Evolutionary conservation across 2,797 vertebrate genomes (phyloP).

Genomic region (Simalia tracyae): DNA sequence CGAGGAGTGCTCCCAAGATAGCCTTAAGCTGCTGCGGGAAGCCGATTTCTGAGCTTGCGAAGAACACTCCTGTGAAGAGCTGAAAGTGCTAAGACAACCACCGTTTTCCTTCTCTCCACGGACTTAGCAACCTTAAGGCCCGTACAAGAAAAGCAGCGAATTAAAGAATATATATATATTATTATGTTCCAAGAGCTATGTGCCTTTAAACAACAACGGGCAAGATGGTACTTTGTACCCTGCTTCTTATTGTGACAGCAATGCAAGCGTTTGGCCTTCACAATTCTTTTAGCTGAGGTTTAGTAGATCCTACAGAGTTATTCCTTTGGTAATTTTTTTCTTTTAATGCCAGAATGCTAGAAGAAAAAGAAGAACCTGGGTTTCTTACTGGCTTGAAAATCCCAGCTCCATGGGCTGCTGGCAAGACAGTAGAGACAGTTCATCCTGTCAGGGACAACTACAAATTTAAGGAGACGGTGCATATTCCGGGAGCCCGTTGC

Average conservation of each 20-base stretch:
- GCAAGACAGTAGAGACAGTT: constrained; percentile 96
- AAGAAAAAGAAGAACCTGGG: constrained; percentile 95
- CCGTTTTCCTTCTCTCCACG: neutral
- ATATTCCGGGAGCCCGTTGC: constrained; percentile 96
- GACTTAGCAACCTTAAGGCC: neutral
- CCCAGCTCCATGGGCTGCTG: constrained; percentile 97
- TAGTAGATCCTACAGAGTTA: neutral
- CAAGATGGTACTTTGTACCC: neutral
- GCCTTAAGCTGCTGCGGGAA: constrained; percentile 6
- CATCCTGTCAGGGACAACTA: constrained; percentile 98
- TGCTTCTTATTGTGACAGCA: neutral
- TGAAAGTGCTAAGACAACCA: constrained; percentile 8
- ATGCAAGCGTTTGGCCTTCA: neutral
- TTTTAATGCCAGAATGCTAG: constrained; percentile 84
- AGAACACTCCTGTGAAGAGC: neutral
- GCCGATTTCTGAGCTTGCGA: constrained; percentile 29
- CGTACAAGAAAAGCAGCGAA: constrained; percentile 24
- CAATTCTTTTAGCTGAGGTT: too few species aligned
- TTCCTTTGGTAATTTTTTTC: neutral
- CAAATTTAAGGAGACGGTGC: constrained; percentile 98
- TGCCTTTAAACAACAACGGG: neutral
- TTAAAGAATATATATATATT: constrained; percentile 10
- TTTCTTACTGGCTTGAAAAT: constrained; percentile 98
- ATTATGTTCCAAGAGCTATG: constrained; percentile 25
- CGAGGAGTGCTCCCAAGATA: constrained; percentile 5